Percentiles rank a stretch among this genome's conserved stretches.
These are phyloP conservation scores for Myotis davidii DNA, from an alignment of 2,113 vertebrate species.

Conservation along the genomic window DNA sequence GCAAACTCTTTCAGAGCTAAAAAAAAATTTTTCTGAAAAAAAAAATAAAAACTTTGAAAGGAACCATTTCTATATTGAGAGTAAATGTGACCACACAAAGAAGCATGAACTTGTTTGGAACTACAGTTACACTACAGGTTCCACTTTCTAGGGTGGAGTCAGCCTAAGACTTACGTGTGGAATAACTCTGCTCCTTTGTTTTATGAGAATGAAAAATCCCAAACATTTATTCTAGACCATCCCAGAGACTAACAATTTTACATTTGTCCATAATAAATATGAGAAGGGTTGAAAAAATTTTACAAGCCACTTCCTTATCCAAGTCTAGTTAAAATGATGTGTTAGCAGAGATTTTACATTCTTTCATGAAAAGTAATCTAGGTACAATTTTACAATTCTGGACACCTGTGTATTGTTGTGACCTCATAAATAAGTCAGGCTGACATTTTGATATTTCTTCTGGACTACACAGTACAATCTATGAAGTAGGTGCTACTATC, in stretches of 20 bases:
- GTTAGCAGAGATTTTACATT: background rate
- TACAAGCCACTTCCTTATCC: constrained; percentile 8
- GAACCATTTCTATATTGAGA: background rate
- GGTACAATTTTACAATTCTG: background rate
- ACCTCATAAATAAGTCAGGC: background rate
- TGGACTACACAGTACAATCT: background rate
- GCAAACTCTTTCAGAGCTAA: background rate
- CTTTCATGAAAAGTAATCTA: constrained; percentile 22
- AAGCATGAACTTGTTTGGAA: background rate
- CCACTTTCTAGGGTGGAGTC: background rate
- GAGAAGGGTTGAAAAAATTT: background rate
- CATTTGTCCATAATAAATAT: constrained; percentile 47
- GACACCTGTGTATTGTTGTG: background rate
- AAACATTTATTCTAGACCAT: constrained; percentile 42
- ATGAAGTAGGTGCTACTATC: background rate
- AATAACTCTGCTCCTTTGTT: background rate
- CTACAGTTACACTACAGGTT: background rate
- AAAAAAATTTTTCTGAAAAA: background rate
- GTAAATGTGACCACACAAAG: background rate
- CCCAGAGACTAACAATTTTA: constrained; percentile 36
- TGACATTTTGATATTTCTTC: background rate
- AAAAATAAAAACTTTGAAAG: background rate
- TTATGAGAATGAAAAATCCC: constrained; percentile 37
- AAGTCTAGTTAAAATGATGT: constrained; percentile 37
- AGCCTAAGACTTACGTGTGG: background rate